Evolutionary conservation across 2,888 invertebrate genomes (phyloP).

Genomic region (Xiphydria camelus): DNA sequence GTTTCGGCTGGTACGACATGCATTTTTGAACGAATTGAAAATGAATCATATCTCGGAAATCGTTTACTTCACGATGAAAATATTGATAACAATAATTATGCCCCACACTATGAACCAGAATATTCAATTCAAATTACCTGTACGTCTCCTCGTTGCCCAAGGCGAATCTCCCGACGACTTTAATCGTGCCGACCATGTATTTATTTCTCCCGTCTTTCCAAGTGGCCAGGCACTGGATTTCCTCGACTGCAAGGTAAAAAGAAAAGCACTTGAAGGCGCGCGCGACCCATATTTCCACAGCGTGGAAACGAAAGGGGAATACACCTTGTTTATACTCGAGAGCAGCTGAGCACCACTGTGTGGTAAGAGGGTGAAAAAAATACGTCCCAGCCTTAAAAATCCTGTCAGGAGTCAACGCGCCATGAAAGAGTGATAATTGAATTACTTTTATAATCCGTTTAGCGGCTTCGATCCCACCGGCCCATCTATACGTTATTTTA

Average conservation of each 20-base stretch:
- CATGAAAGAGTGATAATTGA: slow-evolving; percentile 44
- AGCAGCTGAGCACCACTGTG: not conserved
- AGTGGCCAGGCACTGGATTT: slow-evolving; percentile 77
- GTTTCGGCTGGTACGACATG: not conserved
- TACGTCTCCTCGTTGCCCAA: slow-evolving; percentile 76
- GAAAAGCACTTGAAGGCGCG: not conserved
- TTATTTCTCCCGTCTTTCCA: slow-evolving; percentile 84
- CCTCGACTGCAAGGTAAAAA: slow-evolving; percentile 75
- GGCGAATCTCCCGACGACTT: slow-evolving; percentile 61
- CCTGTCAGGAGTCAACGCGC: slow-evolving; percentile 39
- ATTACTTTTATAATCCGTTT: slow-evolving; percentile 50
- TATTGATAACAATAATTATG: not conserved
- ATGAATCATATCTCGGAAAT: not conserved
- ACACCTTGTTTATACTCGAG: not conserved
- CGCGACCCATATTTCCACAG: no score
- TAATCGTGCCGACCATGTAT: slow-evolving; percentile 75
- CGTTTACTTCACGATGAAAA: not conserved
- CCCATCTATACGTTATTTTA: slow-evolving; percentile 37
- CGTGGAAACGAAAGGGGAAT: no score
- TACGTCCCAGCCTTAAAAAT: no score
- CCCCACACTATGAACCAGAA: no score
- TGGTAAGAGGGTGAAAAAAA: slow-evolving; percentile 1
- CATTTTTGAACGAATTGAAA: not conserved
- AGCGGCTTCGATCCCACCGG: slow-evolving; percentile 37
- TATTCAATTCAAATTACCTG: slow-evolving; percentile 65